phyloP scores from a whole-genome alignment of 2,797 vertebrate genomes.

The Lithobates sylvaticus region DNA sequence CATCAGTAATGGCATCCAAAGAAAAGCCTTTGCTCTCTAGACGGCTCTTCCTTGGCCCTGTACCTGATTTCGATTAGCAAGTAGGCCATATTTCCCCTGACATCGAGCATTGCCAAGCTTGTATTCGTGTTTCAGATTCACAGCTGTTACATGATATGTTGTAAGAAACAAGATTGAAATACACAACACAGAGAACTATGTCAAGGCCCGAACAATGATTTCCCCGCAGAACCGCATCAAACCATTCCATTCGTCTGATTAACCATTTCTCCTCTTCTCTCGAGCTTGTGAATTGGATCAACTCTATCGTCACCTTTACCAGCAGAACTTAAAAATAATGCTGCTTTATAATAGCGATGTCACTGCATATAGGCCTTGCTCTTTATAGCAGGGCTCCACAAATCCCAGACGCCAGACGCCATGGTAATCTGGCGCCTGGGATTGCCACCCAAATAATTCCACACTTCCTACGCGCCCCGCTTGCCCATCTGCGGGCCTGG shows the following conservation, averaged over 20 bases:
- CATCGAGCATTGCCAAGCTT: conserved; percentile 39
- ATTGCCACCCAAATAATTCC: too few relatives aligned
- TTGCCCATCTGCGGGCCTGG: too few relatives aligned
- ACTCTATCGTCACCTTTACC: too few relatives aligned
- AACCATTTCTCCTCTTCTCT: background rate
- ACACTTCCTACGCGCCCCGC: too few relatives aligned
- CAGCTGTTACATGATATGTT: conserved; percentile 56
- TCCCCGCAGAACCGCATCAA: background rate
- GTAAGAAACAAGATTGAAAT: conserved; percentile 41
- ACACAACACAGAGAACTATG: conserved; percentile 12
- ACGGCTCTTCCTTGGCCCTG: conserved; percentile 1
- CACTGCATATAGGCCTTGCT: background rate
- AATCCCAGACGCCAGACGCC: too few relatives aligned
- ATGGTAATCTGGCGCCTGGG: too few relatives aligned
- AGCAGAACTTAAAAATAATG: background rate
- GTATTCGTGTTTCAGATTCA: conserved; percentile 54
- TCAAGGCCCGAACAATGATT: background rate
- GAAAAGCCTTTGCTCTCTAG: background rate
- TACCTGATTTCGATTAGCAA: conserved; percentile 46
- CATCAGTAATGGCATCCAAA: background rate
- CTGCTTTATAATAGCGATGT: background rate
- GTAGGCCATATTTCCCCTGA: conserved; percentile 58
- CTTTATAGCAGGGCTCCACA: background rate
- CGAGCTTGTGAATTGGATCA: too few relatives aligned
- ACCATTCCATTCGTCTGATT: background rate